These are phyloP conservation scores for Dromaius novaehollandiae DNA, from an alignment of 2,113 vertebrate genomes.

Conservation along the genomic window DNA sequence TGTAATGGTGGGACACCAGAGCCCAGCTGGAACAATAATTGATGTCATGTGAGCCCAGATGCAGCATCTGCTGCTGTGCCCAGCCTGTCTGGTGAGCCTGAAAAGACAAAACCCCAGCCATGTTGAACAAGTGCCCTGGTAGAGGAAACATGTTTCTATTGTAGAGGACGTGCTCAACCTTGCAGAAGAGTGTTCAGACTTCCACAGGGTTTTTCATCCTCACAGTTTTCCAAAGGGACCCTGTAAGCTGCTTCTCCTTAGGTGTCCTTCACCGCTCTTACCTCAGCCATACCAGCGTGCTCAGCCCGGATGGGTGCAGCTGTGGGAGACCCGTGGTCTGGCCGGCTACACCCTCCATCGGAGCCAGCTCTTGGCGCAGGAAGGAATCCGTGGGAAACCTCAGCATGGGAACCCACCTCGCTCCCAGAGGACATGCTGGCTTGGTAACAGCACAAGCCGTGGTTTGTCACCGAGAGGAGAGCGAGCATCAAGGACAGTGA, in stretches of 20 bases:
- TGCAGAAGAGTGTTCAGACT: not conserved
- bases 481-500: not conserved
- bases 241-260: not conserved
- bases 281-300: rapidly evolving
- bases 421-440: not conserved
- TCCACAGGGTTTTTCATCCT: not conserved
- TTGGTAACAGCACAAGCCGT: not conserved
- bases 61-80: slow-evolving; percentile 38
- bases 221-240: not conserved
- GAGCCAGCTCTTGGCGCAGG: rapidly evolving
- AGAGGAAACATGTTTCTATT: not conserved
- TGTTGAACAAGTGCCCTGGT: not conserved
- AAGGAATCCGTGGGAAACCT: not conserved
- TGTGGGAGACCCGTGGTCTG: not conserved
- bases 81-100: not conserved
- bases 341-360: not conserved
- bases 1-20: not conserved
- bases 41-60: slow-evolving; percentile 25
- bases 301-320: not conserved
- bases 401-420: rapidly evolving
- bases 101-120: not conserved
- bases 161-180: not conserved
- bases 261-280: not conserved
- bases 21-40: slow-evolving; percentile 30
- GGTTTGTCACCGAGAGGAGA: not conserved